A percentile compares a stretch with the other conserved stretches of the same genome.
Evolutionary conservation across 2,888 invertebrate genomes (phyloP).

Genomic region (Dryococelus australis): DNA sequence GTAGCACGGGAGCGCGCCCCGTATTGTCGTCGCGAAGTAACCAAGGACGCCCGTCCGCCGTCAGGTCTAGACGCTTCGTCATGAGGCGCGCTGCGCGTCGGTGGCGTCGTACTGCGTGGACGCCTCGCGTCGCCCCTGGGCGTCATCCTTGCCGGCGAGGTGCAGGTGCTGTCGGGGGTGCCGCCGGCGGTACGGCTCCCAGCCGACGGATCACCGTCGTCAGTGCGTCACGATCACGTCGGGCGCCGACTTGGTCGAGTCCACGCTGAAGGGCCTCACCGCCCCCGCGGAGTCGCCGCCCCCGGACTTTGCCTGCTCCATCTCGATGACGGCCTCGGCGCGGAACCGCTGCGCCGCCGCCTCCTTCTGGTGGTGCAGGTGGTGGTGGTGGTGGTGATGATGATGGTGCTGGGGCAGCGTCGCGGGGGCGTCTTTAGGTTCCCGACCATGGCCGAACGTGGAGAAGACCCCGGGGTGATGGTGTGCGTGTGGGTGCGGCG

Average conservation of each 20-base stretch:
- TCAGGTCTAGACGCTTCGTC: constrained; percentile 35
- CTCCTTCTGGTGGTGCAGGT: constrained; percentile 59
- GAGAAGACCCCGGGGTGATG: constrained; percentile 58
- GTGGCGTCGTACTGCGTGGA: constrained; percentile 37
- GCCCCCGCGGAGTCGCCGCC: constrained; percentile 44
- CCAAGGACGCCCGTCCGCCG: no score
- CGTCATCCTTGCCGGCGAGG: constrained; percentile 31
- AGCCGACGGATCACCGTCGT: constrained; percentile 61
- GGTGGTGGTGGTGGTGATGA: constrained; percentile 56
- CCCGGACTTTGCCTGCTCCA: constrained; percentile 55
- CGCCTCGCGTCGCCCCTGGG: not conserved
- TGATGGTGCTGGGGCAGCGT: constrained; percentile 48
- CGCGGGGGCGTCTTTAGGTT: constrained; percentile 35
- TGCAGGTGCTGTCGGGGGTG: constrained; percentile 60
- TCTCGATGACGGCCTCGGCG: constrained; percentile 69
- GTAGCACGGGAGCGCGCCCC: no score
- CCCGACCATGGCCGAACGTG: constrained; percentile 62
- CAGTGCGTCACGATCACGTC: constrained; percentile 89
- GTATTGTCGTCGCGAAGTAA: no score
- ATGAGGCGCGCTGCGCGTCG: constrained; percentile 35
- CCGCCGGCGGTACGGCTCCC: constrained; percentile 67
- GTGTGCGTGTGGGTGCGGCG: constrained; percentile 19
- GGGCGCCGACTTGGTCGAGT: constrained; percentile 88
- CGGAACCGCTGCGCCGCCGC: constrained; percentile 56
- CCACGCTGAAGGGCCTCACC: constrained; percentile 75